Conservation (phyloP, 2,888 invertebrate genomes). For the Ischnura elegans region DNA sequence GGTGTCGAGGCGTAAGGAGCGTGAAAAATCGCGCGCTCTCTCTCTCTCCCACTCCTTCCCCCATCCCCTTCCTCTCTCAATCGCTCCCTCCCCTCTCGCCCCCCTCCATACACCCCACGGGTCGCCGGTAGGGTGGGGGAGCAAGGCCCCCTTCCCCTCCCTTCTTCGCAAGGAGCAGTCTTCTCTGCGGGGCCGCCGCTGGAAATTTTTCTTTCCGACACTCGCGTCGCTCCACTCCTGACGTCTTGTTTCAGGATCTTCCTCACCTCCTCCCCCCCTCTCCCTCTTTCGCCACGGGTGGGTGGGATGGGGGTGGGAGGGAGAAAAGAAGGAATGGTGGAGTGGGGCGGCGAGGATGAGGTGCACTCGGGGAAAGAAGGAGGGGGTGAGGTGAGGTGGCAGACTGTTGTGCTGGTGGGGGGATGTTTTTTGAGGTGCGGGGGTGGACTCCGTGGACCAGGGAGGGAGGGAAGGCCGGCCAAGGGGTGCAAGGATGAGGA, state of each 20-base stretch:
- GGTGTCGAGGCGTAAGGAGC: slow-evolving; percentile 24
- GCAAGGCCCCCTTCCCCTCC: not conserved
- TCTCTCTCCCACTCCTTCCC: not conserved
- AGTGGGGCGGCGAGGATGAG: slow-evolving; percentile 2
- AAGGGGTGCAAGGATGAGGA: not conserved
- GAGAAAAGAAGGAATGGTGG: not conserved
- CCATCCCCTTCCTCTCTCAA: not conserved
- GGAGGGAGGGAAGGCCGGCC: too few species aligned
- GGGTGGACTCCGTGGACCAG: not conserved
- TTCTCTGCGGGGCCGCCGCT: not conserved
- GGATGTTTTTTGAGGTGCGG: not conserved
- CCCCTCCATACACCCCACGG: not conserved
- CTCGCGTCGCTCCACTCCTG: slow-evolving; percentile 66
- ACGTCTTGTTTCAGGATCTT: slow-evolving; percentile 52
- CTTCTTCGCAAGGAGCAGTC: not conserved
- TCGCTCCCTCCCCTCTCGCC: not conserved
- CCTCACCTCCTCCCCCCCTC: too few species aligned
- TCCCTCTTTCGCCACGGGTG: not conserved
- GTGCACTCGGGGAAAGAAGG: not conserved
- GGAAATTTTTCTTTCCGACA: slow-evolving; percentile 66
- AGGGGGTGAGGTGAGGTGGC: slow-evolving; percentile 9
- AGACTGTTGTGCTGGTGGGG: not conserved
- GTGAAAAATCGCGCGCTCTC: slow-evolving; percentile 60
- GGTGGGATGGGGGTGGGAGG: not conserved
- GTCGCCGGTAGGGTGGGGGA: too few species aligned